Evolutionary conservation across 2,888 invertebrate species (phyloP).

Genomic region (Mythimna loreyi): DNA sequence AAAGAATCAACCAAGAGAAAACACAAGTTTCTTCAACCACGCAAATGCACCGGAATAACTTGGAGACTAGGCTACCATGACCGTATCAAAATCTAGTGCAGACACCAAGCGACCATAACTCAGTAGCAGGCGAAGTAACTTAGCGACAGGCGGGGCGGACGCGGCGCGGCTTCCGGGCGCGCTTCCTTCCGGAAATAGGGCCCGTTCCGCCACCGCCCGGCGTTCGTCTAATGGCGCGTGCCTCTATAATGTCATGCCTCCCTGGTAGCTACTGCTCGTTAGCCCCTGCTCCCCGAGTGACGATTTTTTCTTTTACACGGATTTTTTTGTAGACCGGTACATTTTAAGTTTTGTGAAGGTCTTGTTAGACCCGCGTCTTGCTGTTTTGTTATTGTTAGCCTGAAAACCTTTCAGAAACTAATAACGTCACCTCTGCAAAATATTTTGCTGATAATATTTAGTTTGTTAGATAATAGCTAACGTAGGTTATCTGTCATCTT

Average conservation of each 20-base stretch:
- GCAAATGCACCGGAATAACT: conserved; percentile 42
- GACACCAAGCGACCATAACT: conserved; percentile 80
- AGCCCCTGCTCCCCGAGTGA: conserved; percentile 72
- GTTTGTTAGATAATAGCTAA: background rate
- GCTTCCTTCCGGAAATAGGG: conserved; percentile 90
- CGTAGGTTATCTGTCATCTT: background rate
- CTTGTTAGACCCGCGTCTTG: conserved; percentile 51
- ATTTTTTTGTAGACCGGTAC: conserved; percentile 52
- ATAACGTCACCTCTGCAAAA: conserved; percentile 15
- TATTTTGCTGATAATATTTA: conserved; percentile 2
- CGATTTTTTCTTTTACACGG: conserved; percentile 57
- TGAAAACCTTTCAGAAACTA: conserved; percentile 38
- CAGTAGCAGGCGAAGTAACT: conserved; percentile 72
- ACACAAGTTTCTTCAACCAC: conserved; percentile 19
- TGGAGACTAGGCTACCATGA: conserved; percentile 61
- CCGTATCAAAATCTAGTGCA: conserved; percentile 66
- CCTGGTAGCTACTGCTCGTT: conserved; percentile 83
- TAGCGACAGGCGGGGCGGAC: conserved; percentile 79
- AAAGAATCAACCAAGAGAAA: conserved; percentile 15
- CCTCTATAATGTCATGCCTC: conserved; percentile 85
- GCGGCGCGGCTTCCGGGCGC: conserved; percentile 85
- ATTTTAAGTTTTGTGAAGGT: conserved; percentile 53
- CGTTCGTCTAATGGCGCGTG: conserved; percentile 80
- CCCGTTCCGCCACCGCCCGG: conserved; percentile 82
- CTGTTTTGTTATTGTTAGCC: conserved; percentile 48